Conservation (phyloP, 1,140 invertebrate species). For the Drosophila nebulosa region DNA sequence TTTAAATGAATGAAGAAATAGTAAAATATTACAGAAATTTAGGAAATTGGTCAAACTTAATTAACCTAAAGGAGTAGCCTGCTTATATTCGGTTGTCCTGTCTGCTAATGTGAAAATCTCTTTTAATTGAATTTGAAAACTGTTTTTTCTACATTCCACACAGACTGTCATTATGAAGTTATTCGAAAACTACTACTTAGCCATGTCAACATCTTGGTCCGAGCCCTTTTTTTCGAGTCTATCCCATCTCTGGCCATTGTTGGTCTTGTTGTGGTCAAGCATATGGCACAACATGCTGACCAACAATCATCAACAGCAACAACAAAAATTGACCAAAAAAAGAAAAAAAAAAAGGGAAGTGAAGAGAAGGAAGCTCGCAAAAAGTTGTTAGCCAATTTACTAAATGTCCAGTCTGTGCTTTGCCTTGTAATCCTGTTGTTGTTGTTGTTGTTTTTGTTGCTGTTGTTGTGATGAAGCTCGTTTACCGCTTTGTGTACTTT, state of each 20-base stretch:
- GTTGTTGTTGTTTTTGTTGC: conserved; percentile 1
- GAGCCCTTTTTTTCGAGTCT: conserved; percentile 24
- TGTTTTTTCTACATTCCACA: not conserved
- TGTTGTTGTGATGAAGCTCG: conserved; percentile 42
- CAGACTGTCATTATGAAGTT: not conserved
- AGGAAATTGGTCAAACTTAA: no score
- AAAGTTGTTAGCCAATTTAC: conserved; percentile 75
- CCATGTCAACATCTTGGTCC: conserved; percentile 16
- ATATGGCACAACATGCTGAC: conserved; percentile 51
- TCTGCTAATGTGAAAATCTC: no score
- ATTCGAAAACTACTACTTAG: not conserved
- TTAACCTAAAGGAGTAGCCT: no score
- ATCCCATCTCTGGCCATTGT: conserved; percentile 15
- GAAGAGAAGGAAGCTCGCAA: conserved; percentile 31
- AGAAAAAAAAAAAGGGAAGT: not conserved
- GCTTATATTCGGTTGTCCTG: no score
- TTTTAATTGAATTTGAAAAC: no score
- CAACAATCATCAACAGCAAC: conserved; percentile 47
- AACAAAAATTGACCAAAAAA: conserved; percentile 6
- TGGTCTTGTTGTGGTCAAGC: conserved; percentile 50
- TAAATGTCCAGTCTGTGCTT: conserved; percentile 63
- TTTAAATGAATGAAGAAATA: no score
- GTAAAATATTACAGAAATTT: no score
- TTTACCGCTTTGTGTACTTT: conserved; percentile 73
- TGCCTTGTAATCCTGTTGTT: conserved; percentile 19